Conservation (phyloP, 1,140 invertebrate species). For the Saxidomus purpurata region DNA sequence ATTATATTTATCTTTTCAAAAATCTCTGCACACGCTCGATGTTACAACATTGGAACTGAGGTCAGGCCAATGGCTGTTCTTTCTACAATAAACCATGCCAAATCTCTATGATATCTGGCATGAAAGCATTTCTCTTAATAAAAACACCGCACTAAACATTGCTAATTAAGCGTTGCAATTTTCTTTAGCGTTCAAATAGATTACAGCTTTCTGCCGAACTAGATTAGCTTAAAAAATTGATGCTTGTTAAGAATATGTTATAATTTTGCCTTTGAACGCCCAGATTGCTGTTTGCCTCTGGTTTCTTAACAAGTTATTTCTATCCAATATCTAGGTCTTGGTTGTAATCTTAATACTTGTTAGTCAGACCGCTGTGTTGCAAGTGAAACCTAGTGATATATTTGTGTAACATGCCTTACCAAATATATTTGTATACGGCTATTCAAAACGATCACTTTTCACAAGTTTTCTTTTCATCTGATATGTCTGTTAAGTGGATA, state of each 20-base stretch:
- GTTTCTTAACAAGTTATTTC: too few species aligned
- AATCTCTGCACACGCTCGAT: background rate
- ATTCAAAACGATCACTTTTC: too few species aligned
- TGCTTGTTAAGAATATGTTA: background rate
- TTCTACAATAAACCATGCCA: slow-evolving; percentile 1
- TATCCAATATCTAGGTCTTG: too few species aligned
- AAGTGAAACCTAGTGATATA: too few species aligned
- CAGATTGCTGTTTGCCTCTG: too few species aligned
- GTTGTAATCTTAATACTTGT: too few species aligned
- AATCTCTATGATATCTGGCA: slow-evolving; percentile 32
- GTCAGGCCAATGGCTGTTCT: background rate
- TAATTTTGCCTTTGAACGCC: too few species aligned
- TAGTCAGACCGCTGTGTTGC: too few species aligned
- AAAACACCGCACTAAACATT: slow-evolving; percentile 29
- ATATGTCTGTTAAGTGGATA: too few species aligned
- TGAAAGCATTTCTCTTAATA: slow-evolving; percentile 17
- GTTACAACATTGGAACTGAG: slow-evolving; percentile 12
- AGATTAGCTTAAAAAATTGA: background rate
- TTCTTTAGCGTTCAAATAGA: background rate
- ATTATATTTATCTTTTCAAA: slow-evolving; percentile 5
- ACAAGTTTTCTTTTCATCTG: too few species aligned
- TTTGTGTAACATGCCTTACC: too few species aligned
- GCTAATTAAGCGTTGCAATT: slow-evolving; percentile 21
- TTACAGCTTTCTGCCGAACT: background rate
- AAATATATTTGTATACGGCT: too few species aligned